Base-by-base conservation (phyloP, 2,113 vertebrate genomes). In the Leuciscus idus region DNA sequence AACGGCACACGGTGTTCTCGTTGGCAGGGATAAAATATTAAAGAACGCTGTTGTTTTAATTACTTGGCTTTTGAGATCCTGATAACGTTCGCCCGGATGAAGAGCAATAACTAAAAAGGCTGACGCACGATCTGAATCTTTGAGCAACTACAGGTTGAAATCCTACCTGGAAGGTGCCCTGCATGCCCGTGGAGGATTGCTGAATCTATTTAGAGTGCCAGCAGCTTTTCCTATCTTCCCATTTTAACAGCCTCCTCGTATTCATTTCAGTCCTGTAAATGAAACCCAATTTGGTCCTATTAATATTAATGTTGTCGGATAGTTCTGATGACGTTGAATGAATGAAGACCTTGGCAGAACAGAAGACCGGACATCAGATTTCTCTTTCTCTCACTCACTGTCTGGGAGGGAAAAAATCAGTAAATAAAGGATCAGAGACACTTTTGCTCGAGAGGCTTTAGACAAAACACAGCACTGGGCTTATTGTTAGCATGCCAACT, bases 281-380 rank as follows among this genome's bases (percentile, higher is more conserved):
- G 94, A 95, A 97, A 96, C 95, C 94, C 95, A 95, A 95, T 96
- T 96, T 96, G 95, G 94, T 84, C 93, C 93, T 92, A 96, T 96
- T 96, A 96, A 96, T 97, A 97, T 97, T 96, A 96, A 97, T 96
- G 95, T 92, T 86, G 91, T 92, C 93, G 95, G 95, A 97, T 96
- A 93, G 95, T 96, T 96, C 94, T 95, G 94, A 96, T 95, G 96
- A 95, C 39, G 26, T 48, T 96, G 95, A 97, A 97, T 97, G 96
- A 97, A 96, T 96, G 96, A 97, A 96, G 94, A 95, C 92, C 93
- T 95, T 93, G 91, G 95, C 92, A 93, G 91, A 95, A 48, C 28
- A 36, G 90, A 10, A 57, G 6, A 23, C 55, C 2, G 19, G 8
- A 21, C 55, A 57, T 57, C 55, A 23, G 55, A 57, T 57, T 23